Base-by-base conservation (phyloP, 23 tunicate genomes). In the Trididemnum clinides region DNA sequence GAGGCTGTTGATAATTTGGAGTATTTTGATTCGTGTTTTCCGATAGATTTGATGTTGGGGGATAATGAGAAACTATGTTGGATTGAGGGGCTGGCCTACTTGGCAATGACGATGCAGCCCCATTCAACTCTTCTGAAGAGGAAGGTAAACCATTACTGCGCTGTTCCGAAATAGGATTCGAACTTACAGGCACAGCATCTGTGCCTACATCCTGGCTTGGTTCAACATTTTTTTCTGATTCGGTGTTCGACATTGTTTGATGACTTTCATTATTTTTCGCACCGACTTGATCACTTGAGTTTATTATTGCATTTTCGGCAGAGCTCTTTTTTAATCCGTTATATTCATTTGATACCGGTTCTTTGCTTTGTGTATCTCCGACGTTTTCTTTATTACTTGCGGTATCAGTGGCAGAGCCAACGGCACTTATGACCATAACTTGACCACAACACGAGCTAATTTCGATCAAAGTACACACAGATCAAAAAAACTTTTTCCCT, bases 391-490 rank as follows among this genome's bases (percentile, higher is more conserved):
- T 87, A 4, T 6, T 66, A 66, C 38, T 71, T 33, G 39, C 19
- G 27, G 59, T 64, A 26, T 77, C 74, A 33, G 64, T 71, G 36
- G 79, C 73, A 20, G 22, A 26, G 38, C 84, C 84, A 30, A 78
- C 86, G 26, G 91, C 71, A 58, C 71, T 87, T 20, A 86, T 87
- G 36, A 87, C 91, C 91, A 87, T 87, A 32, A 35, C 90, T 86
- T 20, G 31, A 7, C 76, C 12, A 33, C n/a, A n/a, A n/a, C n/a
- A n/a, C n/a, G n/a, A n/a, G n/a, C n/a, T n/a, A n/a, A n/a, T n/a
- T n/a, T n/a, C n/a, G n/a, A n/a, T n/a, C n/a, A n/a, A n/a, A n/a
- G n/a, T n/a, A n/a, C n/a, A n/a, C n/a, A n/a, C n/a, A n/a, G n/a
- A n/a, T n/a, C n/a, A n/a, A n/a, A n/a, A n/a, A n/a, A n/a, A n/a